Percentiles rank a stretch among this genome's conserved stretches.
Evolutionary conservation across 2,113 vertebrate genomes (phyloP).

Genomic region (Hydrochoerus hydrochaeris): DNA sequence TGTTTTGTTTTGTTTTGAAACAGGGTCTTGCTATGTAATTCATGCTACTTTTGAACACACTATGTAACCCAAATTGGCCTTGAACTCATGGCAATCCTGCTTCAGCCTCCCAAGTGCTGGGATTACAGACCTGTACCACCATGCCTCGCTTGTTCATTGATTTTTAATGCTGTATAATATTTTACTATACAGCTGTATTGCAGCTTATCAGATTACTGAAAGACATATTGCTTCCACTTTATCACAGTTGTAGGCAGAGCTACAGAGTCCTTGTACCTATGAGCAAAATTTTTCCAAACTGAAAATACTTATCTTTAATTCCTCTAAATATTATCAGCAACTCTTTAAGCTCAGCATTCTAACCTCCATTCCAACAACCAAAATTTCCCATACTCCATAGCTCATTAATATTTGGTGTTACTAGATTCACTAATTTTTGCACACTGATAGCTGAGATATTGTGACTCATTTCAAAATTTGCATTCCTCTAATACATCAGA

Average conservation of each 20-base stretch:
- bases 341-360: background rate
- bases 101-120: background rate
- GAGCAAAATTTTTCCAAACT: background rate
- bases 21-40: background rate
- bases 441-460: background rate
- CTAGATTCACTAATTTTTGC: background rate
- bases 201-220: background rate
- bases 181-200: background rate
- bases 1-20: background rate
- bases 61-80: no score
- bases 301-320: background rate
- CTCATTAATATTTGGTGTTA: background rate
- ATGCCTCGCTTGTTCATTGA: background rate
- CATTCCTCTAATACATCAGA: background rate
- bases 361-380: background rate
- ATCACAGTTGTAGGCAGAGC: background rate
- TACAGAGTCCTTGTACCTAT: background rate
- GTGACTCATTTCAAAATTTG: background rate
- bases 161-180: background rate
- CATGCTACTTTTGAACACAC: background rate
- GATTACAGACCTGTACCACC: background rate
- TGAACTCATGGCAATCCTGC: background rate
- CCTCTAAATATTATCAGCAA: background rate
- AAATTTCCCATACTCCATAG: background rate
- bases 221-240: background rate